A percentile compares a stretch with the other conserved stretches of the same genome.
Conservation (phyloP, 2,888 invertebrate species). For the Plagiodera versicolora region DNA sequence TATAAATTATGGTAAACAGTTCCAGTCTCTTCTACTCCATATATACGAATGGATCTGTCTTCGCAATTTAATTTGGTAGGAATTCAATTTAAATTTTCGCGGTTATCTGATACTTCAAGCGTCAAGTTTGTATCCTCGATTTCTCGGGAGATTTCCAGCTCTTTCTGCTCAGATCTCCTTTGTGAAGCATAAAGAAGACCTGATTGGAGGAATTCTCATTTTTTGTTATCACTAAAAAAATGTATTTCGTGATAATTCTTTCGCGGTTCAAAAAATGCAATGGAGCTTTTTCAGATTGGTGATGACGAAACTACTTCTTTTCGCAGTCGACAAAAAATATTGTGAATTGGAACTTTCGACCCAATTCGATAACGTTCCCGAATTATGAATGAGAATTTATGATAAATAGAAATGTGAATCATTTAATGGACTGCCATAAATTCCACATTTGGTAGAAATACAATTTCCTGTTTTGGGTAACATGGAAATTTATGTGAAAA, state of each 20-base stretch:
- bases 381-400: neutral
- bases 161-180: too few species aligned
- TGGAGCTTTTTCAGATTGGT: too few species aligned
- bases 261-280: too few species aligned
- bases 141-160: neutral
- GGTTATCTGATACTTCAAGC: neutral
- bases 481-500: conserved; percentile 11
- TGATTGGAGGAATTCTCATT: too few species aligned
- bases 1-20: neutral
- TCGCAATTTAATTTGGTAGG: neutral
- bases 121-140: neutral
- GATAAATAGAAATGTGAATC: neutral
- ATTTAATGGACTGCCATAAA: conserved; percentile 10
- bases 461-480: conserved; percentile 10
- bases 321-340: too few species aligned
- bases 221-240: too few species aligned
- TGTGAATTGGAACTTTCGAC: neutral
- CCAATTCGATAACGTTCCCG: neutral
- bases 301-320: too few species aligned
- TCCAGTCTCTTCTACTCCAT: neutral
- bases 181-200: too few species aligned
- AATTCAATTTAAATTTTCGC: neutral
- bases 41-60: neutral
- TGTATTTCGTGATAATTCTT: too few species aligned
- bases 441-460: conserved; percentile 10